Base-by-base conservation (phyloP, 2,113 vertebrate species). In the Saccopteryx bilineata region DNA sequence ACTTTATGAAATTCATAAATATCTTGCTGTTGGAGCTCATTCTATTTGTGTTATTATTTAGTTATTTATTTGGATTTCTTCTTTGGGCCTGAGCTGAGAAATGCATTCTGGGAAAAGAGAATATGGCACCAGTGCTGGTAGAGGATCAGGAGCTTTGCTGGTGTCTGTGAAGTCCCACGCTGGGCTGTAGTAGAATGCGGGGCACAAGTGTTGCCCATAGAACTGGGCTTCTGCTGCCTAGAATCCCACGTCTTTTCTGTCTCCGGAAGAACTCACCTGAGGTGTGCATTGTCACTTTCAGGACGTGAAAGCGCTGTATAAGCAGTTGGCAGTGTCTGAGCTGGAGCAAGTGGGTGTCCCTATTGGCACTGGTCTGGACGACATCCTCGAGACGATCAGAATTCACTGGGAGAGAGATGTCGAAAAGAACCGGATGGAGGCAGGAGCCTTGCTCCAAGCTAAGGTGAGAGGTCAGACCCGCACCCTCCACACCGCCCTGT, bases 351-450 rank as follows among this genome's bases (percentile, higher is more conserved):
- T 98, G 0, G 98, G 99, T 14, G 98, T 98, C 65, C 98, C 99
- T 46, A 96, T 99, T 71, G 98, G 99, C 95, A 99, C 98, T 69
- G 99, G 99, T 90, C 98, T 99, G 97, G 99, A 99, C 14, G 99
- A 99, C 96, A 99, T 99, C 96, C 98, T 99, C 91, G 98, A 98
- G 97, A 98, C 98, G 65, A 99, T 99, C 95, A 97, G 99, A 97
- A 98, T 98, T 97, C 99, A 99, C 97, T 99, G 99, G 99, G 99
- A 99, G 97, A 99, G 98, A 97, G 98, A 99, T 69, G 99, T 99
- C 1, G 99, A 99, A 97, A 99, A 98, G 98, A 99, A 98, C 92
- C 98, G 98, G 13, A 97, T 97, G 2, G 99, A 99, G 95, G 98
- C 99, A 0, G 99, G 99, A 93, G 98, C 98, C 91, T 98, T 99